Evolutionary conservation across 2,797 vertebrate genomes (phyloP), one percentile per base, ranked within the genome.

Genomic region (Falco rusticolus): DNA sequence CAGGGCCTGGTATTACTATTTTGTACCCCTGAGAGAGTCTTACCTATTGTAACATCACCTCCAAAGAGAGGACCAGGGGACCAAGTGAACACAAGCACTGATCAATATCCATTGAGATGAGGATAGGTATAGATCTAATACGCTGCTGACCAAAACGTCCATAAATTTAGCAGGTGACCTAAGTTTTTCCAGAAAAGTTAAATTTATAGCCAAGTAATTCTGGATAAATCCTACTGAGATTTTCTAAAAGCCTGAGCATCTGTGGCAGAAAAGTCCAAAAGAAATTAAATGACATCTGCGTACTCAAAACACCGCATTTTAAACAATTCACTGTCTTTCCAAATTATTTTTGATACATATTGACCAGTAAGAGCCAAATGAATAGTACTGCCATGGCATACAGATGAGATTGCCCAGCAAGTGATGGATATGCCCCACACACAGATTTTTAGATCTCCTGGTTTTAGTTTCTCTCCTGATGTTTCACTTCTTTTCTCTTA

Each of bases 31-130:
- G 25, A 86, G 19, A 34, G n/a, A 28, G 13, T 60, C 56, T 65
- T 53, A 59, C 24, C 41, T 57, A 1, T 37, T 61, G 18, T 33
- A 68, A 61, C 43, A 28, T 22, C 20, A 17, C 18, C 16, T 86
- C 22, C 1, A 1, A 64, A 61, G 50, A 37, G 9, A 68, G 41
- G 69, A 33, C n/a, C 1, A 0, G 19, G 31, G 20, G 21, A 17
- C 22, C 16, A 61, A 25, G 20, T 37, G 47, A 65, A 45, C 24
- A 75, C 21, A 26, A 53, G 25, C 39, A 47, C 18, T 71, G 29
- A 74, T 34, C 45, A 50, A 4, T 34, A n/a, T 37, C 37, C 16
- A 13, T 15, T 50, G 29, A 43, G 33, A 90, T 75, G 7, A n/a
- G 54, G 28, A 14, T 31, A 84, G 43, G 8, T 48, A 15, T 26